Conservation (phyloP, 2,797 vertebrate genomes). For the Rhynchonycteris naso region DNA sequence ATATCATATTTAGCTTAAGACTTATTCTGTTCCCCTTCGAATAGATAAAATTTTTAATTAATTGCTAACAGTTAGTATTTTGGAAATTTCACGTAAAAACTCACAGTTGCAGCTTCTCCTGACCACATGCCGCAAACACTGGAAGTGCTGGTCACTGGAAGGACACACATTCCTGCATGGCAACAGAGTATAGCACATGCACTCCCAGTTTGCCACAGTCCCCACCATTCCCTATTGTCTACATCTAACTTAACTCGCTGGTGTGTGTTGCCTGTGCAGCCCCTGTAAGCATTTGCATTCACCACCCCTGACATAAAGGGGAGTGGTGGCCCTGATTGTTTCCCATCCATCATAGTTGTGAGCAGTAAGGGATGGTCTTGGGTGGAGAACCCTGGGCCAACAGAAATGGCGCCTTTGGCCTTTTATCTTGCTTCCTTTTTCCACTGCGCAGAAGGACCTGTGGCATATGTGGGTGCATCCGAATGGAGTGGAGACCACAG, state of each 20-base stretch:
- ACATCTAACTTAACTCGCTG: background rate
- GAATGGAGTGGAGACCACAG: slow-evolving; percentile 88
- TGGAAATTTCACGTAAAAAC: background rate
- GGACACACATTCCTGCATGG: background rate
- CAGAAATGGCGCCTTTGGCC: background rate
- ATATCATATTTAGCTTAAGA: background rate
- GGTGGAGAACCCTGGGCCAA: background rate
- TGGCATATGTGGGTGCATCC: slow-evolving; percentile 91
- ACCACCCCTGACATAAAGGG: background rate
- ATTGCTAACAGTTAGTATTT: background rate
- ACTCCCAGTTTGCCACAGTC: background rate
- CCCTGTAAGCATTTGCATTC: background rate
- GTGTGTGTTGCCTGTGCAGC: background rate
- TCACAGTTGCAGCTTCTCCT: background rate
- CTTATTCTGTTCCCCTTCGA: background rate
- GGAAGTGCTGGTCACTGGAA: background rate
- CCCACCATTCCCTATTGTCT: background rate
- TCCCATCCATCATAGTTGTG: background rate
- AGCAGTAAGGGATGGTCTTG: background rate
- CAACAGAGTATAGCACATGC: no score
- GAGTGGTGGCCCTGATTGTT: background rate
- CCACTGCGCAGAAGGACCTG: slow-evolving; percentile 87
- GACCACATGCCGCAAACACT: background rate
- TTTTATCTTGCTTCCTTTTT: slow-evolving; percentile 56
- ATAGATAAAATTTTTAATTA: background rate